Conservation (phyloP, 2,113 vertebrate genomes). For the Saguinus imperator region DNA sequence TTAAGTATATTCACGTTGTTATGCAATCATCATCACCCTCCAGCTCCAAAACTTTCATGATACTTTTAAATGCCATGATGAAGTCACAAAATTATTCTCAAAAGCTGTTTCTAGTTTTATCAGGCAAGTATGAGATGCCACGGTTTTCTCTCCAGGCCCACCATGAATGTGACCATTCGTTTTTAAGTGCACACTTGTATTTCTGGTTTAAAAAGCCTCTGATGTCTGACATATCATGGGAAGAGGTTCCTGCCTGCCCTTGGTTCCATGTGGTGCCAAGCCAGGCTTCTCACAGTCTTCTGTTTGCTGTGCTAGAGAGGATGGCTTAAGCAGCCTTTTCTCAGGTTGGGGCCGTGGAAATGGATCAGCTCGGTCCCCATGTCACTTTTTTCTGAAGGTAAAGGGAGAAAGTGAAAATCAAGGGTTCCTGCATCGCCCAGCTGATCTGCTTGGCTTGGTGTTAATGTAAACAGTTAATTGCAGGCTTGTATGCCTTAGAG, state of each 20-base stretch:
- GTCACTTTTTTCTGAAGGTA: background rate
- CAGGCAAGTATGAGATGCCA: background rate
- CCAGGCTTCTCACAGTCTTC: background rate
- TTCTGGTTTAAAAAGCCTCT: background rate
- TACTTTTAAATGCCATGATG: background rate
- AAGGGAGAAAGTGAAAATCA: background rate
- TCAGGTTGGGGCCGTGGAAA: background rate
- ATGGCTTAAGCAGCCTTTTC: background rate
- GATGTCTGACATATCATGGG: fast-evolving
- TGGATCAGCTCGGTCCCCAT: background rate
- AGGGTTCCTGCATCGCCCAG: background rate
- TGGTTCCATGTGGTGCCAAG: background rate
- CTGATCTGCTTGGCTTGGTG: constrained; percentile 42
- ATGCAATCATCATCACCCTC: background rate
- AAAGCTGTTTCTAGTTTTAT: background rate
- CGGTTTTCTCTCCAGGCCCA: background rate
- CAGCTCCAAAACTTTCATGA: background rate
- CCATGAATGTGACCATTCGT: fast-evolving
- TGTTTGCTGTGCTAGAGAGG: background rate
- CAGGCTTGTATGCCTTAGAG: constrained; percentile 49
- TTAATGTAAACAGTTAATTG: constrained; percentile 67
- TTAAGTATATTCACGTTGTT: background rate
- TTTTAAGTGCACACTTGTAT: background rate
- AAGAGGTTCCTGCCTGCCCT: background rate
- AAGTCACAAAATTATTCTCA: constrained; percentile 9